These are phyloP conservation scores for Phrixothrix hirtus DNA, from an alignment of 2,888 invertebrate genomes.

Conservation along the genomic window DNA sequence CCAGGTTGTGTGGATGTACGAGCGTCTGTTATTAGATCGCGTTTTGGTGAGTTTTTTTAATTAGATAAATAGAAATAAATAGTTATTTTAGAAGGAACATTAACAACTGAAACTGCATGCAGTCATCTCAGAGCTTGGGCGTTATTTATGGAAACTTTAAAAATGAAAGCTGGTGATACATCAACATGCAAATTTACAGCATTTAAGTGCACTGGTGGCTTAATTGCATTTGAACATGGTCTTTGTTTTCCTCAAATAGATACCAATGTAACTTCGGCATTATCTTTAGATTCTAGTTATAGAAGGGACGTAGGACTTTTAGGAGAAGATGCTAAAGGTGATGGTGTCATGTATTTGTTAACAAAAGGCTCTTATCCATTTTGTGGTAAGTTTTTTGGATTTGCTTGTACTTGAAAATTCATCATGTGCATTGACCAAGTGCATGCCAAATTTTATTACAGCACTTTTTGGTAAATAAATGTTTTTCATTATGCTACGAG, in stretches of 20 bases:
- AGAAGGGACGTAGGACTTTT: constrained; percentile 47
- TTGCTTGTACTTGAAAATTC: no score
- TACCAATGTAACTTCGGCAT: constrained; percentile 44
- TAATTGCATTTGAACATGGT: constrained; percentile 58
- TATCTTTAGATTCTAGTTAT: constrained; percentile 42
- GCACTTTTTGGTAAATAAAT: no score
- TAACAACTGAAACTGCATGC: constrained; percentile 60
- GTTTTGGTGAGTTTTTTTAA: constrained; percentile 55
- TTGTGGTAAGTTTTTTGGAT: constrained; percentile 64
- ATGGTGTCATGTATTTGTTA: constrained; percentile 61
- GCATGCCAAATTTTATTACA: no score
- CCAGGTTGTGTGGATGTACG: constrained; percentile 63
- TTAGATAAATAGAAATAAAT: background rate
- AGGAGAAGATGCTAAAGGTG: constrained; percentile 53
- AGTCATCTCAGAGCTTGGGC: constrained; percentile 63
- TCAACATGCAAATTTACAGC: constrained; percentile 58
- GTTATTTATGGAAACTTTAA: constrained; percentile 60
- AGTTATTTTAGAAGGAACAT: constrained; percentile 51
- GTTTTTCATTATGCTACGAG: no score
- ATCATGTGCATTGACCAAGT: no score
- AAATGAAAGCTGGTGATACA: constrained; percentile 43
- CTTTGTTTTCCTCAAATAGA: constrained; percentile 59
- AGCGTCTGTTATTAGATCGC: constrained; percentile 62
- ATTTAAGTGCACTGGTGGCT: constrained; percentile 61
- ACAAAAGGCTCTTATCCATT: constrained; percentile 58